Conservation (phyloP, 2,888 invertebrate species). For the Fragum whitleyi region DNA sequence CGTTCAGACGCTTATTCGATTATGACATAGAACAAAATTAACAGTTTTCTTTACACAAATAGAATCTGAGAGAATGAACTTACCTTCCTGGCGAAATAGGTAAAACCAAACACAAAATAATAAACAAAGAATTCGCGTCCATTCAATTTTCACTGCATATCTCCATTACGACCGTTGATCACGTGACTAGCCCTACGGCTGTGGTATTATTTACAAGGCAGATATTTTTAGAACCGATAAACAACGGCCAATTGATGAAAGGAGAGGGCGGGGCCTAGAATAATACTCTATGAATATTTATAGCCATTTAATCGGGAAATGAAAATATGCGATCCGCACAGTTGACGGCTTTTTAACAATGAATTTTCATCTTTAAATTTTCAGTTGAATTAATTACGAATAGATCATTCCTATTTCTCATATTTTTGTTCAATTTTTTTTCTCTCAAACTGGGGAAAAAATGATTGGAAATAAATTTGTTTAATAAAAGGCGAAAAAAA, state of each 20-base stretch:
- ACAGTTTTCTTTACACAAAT: background rate
- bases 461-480: too few species aligned
- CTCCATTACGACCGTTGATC: slow-evolving; percentile 50
- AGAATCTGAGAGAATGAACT: background rate
- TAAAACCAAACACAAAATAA: slow-evolving; percentile 21
- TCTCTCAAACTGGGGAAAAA: too few species aligned
- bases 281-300: slow-evolving; percentile 55
- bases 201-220: slow-evolving; percentile 68
- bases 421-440: too few species aligned
- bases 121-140: slow-evolving; percentile 51
- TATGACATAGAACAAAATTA: background rate
- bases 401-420: slow-evolving; percentile 25
- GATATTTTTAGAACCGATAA: slow-evolving; percentile 65
- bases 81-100: background rate
- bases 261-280: slow-evolving; percentile 32
- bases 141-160: slow-evolving; percentile 25
- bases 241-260: slow-evolving; percentile 38
- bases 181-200: slow-evolving; percentile 67
- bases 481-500: too few species aligned
- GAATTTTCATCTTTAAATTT: slow-evolving; percentile 14
- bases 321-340: background rate
- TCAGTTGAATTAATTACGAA: slow-evolving; percentile 37
- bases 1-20: background rate
- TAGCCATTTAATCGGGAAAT: slow-evolving; percentile 15
- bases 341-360: slow-evolving; percentile 16